Evolutionary conservation across 2,797 vertebrate genomes (phyloP).

Genomic region (Mormyrops boulengeri): DNA sequence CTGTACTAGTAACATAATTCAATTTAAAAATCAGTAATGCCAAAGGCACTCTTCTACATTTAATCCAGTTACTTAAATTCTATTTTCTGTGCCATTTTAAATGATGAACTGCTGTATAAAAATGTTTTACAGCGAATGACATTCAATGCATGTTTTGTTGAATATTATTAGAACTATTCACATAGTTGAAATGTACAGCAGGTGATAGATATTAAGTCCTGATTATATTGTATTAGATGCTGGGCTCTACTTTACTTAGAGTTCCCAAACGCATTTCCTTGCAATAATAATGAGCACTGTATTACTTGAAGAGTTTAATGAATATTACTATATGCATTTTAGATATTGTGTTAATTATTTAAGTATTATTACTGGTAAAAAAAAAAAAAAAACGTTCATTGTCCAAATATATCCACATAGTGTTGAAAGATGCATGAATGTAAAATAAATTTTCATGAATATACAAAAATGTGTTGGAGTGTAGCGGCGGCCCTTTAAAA

Average conservation of each 20-base stretch:
- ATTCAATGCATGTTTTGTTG: neutral
- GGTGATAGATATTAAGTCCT: neutral
- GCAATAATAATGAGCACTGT: neutral
- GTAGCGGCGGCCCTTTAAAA: neutral
- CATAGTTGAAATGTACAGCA: neutral
- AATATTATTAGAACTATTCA: neutral
- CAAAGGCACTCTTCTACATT: neutral
- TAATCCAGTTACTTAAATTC: neutral
- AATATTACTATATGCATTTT: neutral
- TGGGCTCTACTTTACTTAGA: neutral
- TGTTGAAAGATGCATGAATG: neutral
- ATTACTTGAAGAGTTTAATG: neutral
- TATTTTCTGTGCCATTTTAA: neutral
- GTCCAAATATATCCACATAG: neutral
- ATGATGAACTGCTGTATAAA: neutral
- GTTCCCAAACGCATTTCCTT: neutral
- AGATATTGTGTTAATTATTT: neutral
- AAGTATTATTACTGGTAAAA: neutral
- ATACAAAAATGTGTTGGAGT: neutral
- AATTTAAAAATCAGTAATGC: neutral
- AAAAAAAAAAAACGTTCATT: neutral
- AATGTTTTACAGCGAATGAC: neutral
- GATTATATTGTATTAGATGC: neutral
- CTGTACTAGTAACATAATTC: neutral
- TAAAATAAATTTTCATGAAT: neutral